Evolutionary conservation across 2,888 invertebrate genomes (phyloP), one percentile per base, ranked within the genome.

Genomic region (Mythimna lalbum): DNA sequence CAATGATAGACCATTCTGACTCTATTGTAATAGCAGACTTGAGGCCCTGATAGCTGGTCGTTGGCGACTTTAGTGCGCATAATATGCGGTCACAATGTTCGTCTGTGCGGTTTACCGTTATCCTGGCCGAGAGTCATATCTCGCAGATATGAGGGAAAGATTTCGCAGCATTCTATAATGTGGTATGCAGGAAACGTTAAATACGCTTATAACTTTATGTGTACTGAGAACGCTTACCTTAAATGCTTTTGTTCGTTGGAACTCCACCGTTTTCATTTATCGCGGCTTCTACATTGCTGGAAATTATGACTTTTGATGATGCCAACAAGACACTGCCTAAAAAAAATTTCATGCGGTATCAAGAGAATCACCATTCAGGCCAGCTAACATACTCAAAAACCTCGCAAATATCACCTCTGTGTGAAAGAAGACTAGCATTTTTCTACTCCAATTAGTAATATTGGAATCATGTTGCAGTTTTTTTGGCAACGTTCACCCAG

Each of bases 81-180:
- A 74, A 84, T 76, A 73, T 78, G 74, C 69, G 72, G 76, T 62
- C 71, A 74, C 72, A 63, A 47, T 68, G 66, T 73, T 70, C 65
- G 71, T 61, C 69, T 73, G 64, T 69, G 65, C 52, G 27, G 52
- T 49, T 56, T 72, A 81, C 83, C 81, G 83, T 81, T 84, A 84
- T 60, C 50, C 71, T 72, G 66, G 65, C 78, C 72, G 67, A 69
- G 69, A 69, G 59, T 69, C 49, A 65, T 78, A 80, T 79, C 73
- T 79, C 43, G 62, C 64, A 76, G 76, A 72, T 79, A 62, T 80
- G 65, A 80, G n/a, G 76, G 67, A 76, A 71, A 73, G 43, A 80
- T 78, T 69, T 65, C 47, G 55, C 69, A 57, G 65, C 49, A 49
- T 80, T 64, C 77, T 73, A 39, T 66, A 64, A 57, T 76, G 50